These are phyloP conservation scores for Orcinus orca DNA, from an alignment of 2,113 vertebrate genomes.

Conservation along the genomic window DNA sequence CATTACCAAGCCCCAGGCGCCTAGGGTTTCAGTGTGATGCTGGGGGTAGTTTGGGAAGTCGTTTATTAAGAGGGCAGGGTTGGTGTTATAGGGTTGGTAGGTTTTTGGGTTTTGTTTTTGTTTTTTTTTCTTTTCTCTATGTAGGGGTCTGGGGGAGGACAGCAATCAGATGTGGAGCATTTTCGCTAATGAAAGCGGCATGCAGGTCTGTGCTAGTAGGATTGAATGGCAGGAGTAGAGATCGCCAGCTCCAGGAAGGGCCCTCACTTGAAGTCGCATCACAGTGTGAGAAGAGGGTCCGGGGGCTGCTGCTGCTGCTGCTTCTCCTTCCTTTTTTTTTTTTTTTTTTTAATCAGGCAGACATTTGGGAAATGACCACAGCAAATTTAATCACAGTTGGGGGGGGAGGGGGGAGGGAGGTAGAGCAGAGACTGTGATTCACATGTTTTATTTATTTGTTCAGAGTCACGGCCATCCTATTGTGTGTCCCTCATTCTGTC, in stretches of 20 bases:
- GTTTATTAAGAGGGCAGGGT: constrained; percentile 75
- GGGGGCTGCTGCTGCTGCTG: constrained; percentile 59
- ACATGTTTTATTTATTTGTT: constrained; percentile 89
- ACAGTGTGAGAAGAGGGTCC: constrained; percentile 66
- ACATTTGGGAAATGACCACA: constrained; percentile 87
- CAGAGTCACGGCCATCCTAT: constrained; percentile 85
- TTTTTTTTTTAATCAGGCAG: constrained; percentile 72
- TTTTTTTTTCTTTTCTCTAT: background rate
- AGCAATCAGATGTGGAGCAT: constrained; percentile 66
- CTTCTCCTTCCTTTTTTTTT: background rate
- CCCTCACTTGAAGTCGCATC: constrained; percentile 71
- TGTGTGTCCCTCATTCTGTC: constrained; percentile 81
- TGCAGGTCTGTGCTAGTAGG: constrained; percentile 71
- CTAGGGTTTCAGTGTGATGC: constrained; percentile 32
- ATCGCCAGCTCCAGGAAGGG: constrained; percentile 80
- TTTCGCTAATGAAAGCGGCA: constrained; percentile 75
- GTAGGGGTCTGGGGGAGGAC: constrained; percentile 12
- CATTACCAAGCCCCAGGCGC: constrained; percentile 16
- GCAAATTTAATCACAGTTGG: constrained; percentile 84
- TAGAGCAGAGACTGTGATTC: constrained; percentile 69
- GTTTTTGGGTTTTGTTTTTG: background rate
- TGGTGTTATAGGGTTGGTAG: constrained; percentile 48
- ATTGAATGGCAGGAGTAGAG: constrained; percentile 79
- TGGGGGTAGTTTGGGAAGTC: constrained; percentile 44
- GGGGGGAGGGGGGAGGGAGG: constrained; percentile 66